Base-by-base conservation (phyloP, 2,888 invertebrate genomes). In the Diarsia rubi region DNA sequence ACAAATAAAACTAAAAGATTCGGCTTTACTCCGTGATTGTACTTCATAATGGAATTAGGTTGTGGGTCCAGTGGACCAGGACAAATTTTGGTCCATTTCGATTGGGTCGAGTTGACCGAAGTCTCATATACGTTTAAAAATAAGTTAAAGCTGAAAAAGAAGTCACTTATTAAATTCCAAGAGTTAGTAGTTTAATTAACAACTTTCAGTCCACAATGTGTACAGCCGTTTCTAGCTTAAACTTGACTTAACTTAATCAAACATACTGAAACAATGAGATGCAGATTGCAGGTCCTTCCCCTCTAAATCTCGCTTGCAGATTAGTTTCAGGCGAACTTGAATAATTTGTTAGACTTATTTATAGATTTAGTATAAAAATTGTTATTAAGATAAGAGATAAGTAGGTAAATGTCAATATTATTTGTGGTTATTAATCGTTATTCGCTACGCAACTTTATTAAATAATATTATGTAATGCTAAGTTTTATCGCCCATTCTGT, bases 401-500 rank as follows among this genome's bases (percentile, higher is more conserved):
- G n/a, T n/a, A n/a, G n/a, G n/a, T n/a, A 57, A 57, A 57, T 24
- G 2, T 14, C 14, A 54, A 6, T 16, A 57, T 57, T 6, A 57
- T 8, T 6, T 3, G 9, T 31, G 9, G 27, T 1, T 27, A 27
- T 27, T 27, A 24, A 57, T 16, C 9, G 37, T 12, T 0, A 4
- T 8, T 52, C 52, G 45, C n/a, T 16, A 45, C 21, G 42, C 21
- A 27, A 45, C 1, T 63, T 44, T 47, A 37, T 31, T 65, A 44
- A 64, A 57, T 42, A n/a, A 49, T 31, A 8, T 49, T n/a, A n/a
- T n/a, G 27, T 19, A 54, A 42, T 16, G n/a, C 14, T 44, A 24
- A 68, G 47, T 63, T 68, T 54, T 77, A 76, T 24, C 9, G 31
- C 21, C 63, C 19, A 57, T 21, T 77, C 31, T 16, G 42, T 60